A percentile compares a stretch with the other conserved stretches of the same genome.
Conservation (phyloP, 2,797 vertebrate species). For the Microctenopoma steveboyesi region DNA sequence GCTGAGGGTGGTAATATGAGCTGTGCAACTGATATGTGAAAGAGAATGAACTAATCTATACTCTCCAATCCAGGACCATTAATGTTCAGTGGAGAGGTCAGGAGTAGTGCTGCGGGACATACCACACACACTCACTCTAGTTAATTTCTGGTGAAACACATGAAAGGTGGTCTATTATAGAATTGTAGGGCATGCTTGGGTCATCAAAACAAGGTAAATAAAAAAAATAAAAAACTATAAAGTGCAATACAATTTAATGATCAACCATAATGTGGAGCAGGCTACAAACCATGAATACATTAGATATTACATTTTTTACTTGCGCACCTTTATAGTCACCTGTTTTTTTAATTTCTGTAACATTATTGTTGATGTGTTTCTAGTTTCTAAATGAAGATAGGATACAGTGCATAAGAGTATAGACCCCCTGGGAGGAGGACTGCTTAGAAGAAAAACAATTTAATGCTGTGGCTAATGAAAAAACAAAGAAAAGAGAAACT, state of each 20-base stretch:
- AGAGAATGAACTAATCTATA: slow-evolving; percentile 70
- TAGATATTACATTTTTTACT: not conserved
- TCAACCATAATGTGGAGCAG: not conserved
- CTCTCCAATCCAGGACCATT: slow-evolving; percentile 65
- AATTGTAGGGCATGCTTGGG: not conserved
- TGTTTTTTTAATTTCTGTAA: not conserved
- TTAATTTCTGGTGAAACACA: slow-evolving; percentile 6
- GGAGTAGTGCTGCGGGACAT: slow-evolving; percentile 20
- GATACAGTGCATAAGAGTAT: not conserved
- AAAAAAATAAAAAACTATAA: not conserved
- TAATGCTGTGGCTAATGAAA: not conserved
- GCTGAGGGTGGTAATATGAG: slow-evolving; percentile 74
- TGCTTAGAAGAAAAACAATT: slow-evolving; percentile 7
- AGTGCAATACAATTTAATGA: too few relatives aligned
- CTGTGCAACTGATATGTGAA: slow-evolving; percentile 77
- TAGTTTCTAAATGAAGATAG: slow-evolving; percentile 3
- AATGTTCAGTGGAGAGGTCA: slow-evolving; percentile 49
- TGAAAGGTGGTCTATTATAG: too few relatives aligned
- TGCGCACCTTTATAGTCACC: not conserved
- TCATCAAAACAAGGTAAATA: slow-evolving; percentile 2
- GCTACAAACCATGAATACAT: not conserved
- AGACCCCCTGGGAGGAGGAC: not conserved
- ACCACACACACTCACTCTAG: not conserved
- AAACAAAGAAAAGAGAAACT: not conserved
- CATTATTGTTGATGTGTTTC: not conserved